A percentile compares a stretch with the other conserved stretches of the same genome.
Evolutionary conservation across 2,888 invertebrate genomes (phyloP).

Genomic region (Acleris emargana): DNA sequence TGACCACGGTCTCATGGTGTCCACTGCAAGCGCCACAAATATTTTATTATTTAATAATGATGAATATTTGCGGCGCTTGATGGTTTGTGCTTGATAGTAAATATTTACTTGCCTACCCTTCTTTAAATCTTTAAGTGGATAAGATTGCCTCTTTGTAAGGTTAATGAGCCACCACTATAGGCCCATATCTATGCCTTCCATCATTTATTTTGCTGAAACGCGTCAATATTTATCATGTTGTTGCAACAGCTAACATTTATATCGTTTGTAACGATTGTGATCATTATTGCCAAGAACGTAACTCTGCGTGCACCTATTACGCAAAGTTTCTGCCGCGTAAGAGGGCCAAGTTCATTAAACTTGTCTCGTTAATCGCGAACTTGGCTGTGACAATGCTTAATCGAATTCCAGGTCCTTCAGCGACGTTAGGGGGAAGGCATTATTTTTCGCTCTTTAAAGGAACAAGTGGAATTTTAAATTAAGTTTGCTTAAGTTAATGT

Average conservation of each 20-base stretch:
- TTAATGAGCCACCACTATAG: too few relatives aligned
- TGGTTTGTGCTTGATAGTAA: too few relatives aligned
- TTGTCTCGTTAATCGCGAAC: slow-evolving; percentile 37
- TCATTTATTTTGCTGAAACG: too few relatives aligned
- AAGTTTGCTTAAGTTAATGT: background rate
- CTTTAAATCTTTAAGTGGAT: too few relatives aligned
- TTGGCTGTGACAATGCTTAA: slow-evolving; percentile 36
- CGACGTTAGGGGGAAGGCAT: slow-evolving; percentile 2
- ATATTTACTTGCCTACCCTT: too few relatives aligned
- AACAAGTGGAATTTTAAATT: slow-evolving; percentile 22
- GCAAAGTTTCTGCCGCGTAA: slow-evolving; percentile 20
- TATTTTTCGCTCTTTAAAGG: slow-evolving; percentile 19
- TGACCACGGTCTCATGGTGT: too few relatives aligned
- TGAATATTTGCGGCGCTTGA: too few relatives aligned
- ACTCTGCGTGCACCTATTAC: slow-evolving; percentile 14
- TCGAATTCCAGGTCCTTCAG: slow-evolving; percentile 30
- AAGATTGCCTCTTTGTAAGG: too few relatives aligned
- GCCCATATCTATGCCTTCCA: too few relatives aligned
- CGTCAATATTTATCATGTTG: too few relatives aligned
- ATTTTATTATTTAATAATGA: too few relatives aligned
- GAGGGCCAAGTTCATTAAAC: slow-evolving; percentile 35
- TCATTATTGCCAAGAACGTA: slow-evolving; percentile 21
- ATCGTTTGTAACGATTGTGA: slow-evolving; percentile 1
- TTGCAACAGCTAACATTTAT: background rate
- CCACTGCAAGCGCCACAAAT: too few relatives aligned